phyloP scores from a whole-genome alignment of 2,113 vertebrate genomes.

The Lontra canadensis region DNA sequence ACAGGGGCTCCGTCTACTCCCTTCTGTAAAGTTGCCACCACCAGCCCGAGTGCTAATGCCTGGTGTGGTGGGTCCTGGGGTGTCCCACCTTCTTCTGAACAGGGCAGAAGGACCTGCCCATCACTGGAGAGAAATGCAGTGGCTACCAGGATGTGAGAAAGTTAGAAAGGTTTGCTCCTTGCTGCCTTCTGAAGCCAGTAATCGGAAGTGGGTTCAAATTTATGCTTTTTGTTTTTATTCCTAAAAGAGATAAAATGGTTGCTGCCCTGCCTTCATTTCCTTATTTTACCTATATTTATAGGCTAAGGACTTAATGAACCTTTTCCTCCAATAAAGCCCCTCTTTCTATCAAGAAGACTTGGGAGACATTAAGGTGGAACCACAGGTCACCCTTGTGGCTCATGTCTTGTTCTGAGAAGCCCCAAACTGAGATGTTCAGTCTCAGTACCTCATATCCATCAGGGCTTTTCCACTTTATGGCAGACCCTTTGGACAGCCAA shows the following conservation, averaged over 20 bases:
- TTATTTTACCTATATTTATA: background rate
- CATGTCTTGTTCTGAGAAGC: background rate
- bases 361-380: background rate
- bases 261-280: background rate
- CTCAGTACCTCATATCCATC: background rate
- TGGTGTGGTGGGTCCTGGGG: background rate
- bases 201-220: background rate
- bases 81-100: background rate
- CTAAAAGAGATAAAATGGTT: background rate
- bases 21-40: background rate
- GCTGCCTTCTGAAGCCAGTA: background rate
- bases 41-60: background rate
- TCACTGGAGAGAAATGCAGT: background rate
- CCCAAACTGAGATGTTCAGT: background rate
- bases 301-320: background rate
- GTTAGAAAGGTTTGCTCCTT: background rate
- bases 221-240: background rate
- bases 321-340: background rate
- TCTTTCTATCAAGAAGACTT: background rate
- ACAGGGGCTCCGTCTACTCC: background rate
- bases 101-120: background rate
- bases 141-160: background rate
- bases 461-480: background rate
- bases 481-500: background rate
- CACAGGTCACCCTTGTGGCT: background rate